phyloP scores from a whole-genome alignment of 1,140 invertebrate species.

The Pomacea maculata region DNA sequence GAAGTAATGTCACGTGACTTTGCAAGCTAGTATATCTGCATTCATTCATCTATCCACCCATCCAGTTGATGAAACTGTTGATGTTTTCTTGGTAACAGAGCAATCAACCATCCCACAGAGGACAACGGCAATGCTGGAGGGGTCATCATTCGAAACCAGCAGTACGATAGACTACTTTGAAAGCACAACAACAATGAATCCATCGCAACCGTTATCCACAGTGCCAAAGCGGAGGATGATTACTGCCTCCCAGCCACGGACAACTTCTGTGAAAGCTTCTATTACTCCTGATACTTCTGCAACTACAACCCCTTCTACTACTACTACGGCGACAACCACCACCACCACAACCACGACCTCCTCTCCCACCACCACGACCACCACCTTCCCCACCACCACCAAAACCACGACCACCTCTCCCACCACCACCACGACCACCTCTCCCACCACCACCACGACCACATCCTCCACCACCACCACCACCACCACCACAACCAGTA shows the following conservation, averaged over 20 bases:
- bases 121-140: background rate
- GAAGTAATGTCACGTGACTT: background rate
- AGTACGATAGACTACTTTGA: background rate
- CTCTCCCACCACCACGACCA: too few species aligned
- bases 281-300: background rate
- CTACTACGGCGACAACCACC: background rate
- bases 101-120: background rate
- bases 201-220: background rate
- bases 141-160: background rate
- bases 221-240: background rate
- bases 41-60: too few species aligned
- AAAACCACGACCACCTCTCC: too few species aligned
- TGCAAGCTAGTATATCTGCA: too few species aligned
- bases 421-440: too few species aligned
- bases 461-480: constrained; percentile 3
- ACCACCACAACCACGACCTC: too few species aligned
- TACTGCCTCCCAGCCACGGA: background rate
- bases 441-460: background rate
- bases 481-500: background rate
- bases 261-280: constrained; percentile 1
- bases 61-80: too few species aligned
- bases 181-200: background rate
- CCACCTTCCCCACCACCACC: too few species aligned
- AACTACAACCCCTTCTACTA: background rate
- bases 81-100: too few species aligned